Conservation (phyloP, 1,140 invertebrate genomes). For the Saccostrea cuccullata region DNA sequence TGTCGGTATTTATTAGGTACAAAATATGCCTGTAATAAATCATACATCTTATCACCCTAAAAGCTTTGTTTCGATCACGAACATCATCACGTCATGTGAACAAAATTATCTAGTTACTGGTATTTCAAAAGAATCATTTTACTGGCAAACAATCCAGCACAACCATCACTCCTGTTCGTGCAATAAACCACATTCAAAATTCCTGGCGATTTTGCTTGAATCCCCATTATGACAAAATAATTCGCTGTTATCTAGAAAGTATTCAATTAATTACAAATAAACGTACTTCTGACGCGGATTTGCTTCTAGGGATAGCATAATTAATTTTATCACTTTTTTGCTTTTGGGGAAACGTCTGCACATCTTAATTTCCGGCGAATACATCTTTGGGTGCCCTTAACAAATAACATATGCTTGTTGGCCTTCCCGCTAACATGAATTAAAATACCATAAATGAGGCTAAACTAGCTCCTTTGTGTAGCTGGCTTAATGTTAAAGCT, state of each 20-base stretch:
- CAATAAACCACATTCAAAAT: no score
- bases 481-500: not conserved
- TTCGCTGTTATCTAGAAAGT: not conserved
- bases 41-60: no score
- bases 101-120: no score
- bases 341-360: not conserved
- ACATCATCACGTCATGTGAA: no score
- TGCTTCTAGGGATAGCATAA: not conserved
- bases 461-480: not conserved
- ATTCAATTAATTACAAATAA: not conserved
- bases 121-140: no score
- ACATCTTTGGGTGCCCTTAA: not conserved
- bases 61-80: no score
- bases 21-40: no score
- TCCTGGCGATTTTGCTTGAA: not conserved
- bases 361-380: not conserved
- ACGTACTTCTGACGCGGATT: not conserved
- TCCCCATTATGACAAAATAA: not conserved
- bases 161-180: no score
- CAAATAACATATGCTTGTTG: not conserved
- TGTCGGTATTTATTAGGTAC: no score
- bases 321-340: conserved; percentile 7
- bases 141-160: no score
- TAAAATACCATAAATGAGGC: not conserved
- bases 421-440: not conserved